Conservation (phyloP, 2,113 vertebrate species). For the Chitala chitala region DNA sequence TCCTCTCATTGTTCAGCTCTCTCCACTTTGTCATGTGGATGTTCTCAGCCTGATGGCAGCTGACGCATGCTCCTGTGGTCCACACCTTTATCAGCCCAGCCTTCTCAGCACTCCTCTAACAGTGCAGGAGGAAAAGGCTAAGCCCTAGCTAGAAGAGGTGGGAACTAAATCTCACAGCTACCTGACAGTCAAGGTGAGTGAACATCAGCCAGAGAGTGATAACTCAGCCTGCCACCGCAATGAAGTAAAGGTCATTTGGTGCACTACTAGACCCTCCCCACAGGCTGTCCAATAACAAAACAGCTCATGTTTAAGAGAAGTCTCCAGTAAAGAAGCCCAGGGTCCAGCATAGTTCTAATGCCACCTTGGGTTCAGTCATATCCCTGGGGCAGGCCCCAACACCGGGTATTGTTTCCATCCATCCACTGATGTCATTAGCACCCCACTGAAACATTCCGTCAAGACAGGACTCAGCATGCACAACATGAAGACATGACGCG, state of each 20-base stretch:
- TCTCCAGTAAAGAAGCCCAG: neutral
- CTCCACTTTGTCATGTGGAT: too few relatives aligned
- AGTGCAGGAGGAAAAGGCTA: neutral
- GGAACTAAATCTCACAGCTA: too few relatives aligned
- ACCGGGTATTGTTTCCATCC: neutral
- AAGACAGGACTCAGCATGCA: neutral
- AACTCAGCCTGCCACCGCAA: too few relatives aligned
- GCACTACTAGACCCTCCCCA: neutral
- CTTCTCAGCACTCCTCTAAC: neutral
- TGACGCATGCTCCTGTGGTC: neutral
- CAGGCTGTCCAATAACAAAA: neutral
- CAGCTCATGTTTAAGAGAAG: neutral
- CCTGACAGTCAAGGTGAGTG: too few relatives aligned
- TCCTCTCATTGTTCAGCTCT: too few relatives aligned
- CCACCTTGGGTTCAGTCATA: neutral
- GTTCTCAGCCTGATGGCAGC: neutral
- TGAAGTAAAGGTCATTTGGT: neutral
- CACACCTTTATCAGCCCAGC: neutral
- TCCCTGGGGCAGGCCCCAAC: neutral
- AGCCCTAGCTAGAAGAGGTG: neutral
- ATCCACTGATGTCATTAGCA: neutral
- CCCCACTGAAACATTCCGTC: neutral
- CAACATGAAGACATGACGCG: neutral
- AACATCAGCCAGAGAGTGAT: too few relatives aligned
- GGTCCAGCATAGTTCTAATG: neutral